phyloP scores from a whole-genome alignment of 2,888 invertebrate species.

The Tridacna gigas region DNA sequence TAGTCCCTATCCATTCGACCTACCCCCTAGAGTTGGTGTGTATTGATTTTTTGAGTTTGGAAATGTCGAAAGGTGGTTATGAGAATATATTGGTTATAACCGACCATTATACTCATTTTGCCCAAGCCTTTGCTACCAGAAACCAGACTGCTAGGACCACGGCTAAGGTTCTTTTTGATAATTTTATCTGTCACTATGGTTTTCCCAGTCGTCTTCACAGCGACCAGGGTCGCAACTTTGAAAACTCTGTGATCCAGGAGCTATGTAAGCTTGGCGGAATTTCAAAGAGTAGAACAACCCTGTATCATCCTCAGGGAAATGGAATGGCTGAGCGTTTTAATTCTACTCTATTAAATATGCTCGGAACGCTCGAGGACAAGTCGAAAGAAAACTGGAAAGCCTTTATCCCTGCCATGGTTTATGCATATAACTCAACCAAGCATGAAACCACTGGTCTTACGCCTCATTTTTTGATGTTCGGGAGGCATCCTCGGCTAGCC shows the following conservation, averaged over 20 bases:
- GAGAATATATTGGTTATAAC: not conserved
- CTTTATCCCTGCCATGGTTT: not conserved
- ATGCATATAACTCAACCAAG: slow-evolving; percentile 10
- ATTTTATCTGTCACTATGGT: too few species aligned
- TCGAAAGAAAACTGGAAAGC: not conserved
- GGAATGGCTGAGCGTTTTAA: not conserved
- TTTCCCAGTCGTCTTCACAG: too few species aligned
- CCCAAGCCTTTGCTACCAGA: too few species aligned
- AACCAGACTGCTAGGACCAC: too few species aligned
- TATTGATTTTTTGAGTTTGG: not conserved
- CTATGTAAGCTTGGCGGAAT: not conserved
- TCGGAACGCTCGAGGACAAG: not conserved
- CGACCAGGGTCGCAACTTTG: too few species aligned
- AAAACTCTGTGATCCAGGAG: too few species aligned
- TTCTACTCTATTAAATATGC: not conserved
- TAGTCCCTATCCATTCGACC: not conserved
- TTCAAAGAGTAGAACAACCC: not conserved
- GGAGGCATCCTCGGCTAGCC: not conserved
- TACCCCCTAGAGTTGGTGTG: slow-evolving; percentile 3
- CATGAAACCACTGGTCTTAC: slow-evolving; percentile 9
- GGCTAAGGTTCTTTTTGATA: too few species aligned
- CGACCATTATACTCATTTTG: too few species aligned
- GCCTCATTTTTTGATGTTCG: not conserved
- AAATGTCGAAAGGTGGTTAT: not conserved
- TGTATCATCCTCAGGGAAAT: not conserved